Base-by-base conservation (phyloP, 2,888 invertebrate genomes). In the Chloroclystis v-ata region DNA sequence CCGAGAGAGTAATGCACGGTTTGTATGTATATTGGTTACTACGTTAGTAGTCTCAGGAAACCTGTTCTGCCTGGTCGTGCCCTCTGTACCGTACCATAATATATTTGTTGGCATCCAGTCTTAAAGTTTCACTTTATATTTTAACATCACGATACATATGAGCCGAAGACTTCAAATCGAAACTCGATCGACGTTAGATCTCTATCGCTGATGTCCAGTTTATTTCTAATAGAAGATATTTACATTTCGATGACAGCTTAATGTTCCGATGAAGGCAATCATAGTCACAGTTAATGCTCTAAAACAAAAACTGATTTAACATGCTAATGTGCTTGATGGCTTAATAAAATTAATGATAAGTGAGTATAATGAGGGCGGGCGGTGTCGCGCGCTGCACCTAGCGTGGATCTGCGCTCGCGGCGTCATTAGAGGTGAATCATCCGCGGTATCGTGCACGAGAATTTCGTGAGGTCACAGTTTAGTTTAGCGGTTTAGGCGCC, bases 391-490 rank as follows among this genome's bases (percentile, higher is more conserved):
- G 66, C 65, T 81, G 78, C 82, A 79, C 78, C 80, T 78, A 65
- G 68, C 75, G 74, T 79, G 64, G 74, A 78, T 81, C 78, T 74
- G n/a, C n/a, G n/a, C 75, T 76, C 67, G 73, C 78, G n/a, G 78
- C 78, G 67, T 83, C 81, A 82, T 84, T 83, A 80, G 66, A 78
- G 72, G 75, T 83, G 84, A 85, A 81, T 84, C 85, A 84, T 75
- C 76, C 69, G 63, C 69, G 60, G 76, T 79, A 82, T 79, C 82
- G 82, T 82, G 82, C 80, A 59, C 63, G 76, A 78, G 82, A 78
- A 84, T 86, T 86, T 86, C 85, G 86, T 85, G 85, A 85, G 86
- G 86, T 86, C 85, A 85, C 82, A 86, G 86, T 84, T 84, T 85
- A 84, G 75, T 84, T 79, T 86, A 85, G 85, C 86, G 86, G 86